These are phyloP conservation scores for Taphrorychus bicolor DNA, from an alignment of 2,888 invertebrate genomes.

Conservation along the genomic window DNA sequence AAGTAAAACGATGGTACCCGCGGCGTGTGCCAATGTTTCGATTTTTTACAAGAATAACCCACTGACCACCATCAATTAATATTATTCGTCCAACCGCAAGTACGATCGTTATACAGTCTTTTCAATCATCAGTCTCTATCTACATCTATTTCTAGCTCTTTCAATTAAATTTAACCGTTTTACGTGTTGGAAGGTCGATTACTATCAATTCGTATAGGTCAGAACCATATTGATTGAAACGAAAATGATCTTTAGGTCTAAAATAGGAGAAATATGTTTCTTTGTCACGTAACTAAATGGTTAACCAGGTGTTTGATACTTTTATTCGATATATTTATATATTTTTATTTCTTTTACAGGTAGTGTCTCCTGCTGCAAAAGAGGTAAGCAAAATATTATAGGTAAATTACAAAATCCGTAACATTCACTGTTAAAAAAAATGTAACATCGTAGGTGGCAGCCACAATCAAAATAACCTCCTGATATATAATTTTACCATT, in stretches of 20 bases:
- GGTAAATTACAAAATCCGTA: too few relatives aligned
- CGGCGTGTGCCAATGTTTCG: too few relatives aligned
- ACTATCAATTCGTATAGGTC: background rate
- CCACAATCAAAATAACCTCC: conserved; percentile 7
- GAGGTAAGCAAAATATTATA: background rate
- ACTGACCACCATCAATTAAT: background rate
- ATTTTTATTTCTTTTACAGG: background rate
- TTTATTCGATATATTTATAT: too few relatives aligned
- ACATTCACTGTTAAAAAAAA: too few relatives aligned
- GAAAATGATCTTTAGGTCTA: too few relatives aligned
- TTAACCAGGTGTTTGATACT: too few relatives aligned
- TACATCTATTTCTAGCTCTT: conserved; percentile 10
- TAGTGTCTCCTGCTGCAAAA: background rate
- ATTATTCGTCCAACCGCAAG: too few relatives aligned
- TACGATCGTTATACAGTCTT: conserved; percentile 11
- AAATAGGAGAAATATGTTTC: too few relatives aligned
- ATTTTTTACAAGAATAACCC: background rate
- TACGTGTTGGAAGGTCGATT: conserved; percentile 1
- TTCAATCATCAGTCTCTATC: background rate
- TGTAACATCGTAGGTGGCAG: conserved; percentile 12
- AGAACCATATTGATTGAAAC: background rate
- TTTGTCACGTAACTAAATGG: too few relatives aligned
- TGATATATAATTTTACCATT: conserved; percentile 17
- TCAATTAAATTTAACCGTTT: background rate
- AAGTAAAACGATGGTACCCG: too few relatives aligned